A percentile compares a stretch with the other conserved stretches of the same genome.
phyloP scores from a whole-genome alignment of 2,797 vertebrate genomes.

The Takifugu rubripes region DNA sequence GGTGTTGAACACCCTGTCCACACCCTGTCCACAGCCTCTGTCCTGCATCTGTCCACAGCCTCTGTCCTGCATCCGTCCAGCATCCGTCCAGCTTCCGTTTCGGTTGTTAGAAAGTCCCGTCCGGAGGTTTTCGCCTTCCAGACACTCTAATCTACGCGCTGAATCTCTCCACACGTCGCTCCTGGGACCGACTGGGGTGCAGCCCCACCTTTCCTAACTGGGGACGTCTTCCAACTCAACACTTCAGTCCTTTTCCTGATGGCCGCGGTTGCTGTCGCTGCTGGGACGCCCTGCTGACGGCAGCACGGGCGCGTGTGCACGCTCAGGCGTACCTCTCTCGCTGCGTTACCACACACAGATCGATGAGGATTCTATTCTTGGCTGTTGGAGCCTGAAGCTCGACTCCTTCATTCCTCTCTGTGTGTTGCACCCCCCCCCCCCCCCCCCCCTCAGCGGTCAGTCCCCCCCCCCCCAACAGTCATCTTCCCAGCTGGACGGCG shows the following conservation, averaged over 20 bases:
- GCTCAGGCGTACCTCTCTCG: constrained; percentile 57
- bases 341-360: constrained; percentile 69
- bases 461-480: constrained; percentile 8
- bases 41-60: too few relatives aligned
- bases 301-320: constrained; percentile 15
- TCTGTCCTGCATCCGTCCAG: too few relatives aligned
- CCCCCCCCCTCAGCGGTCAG: background rate
- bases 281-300: constrained; percentile 34
- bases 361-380: constrained; percentile 73
- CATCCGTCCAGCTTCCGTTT: too few relatives aligned
- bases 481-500: constrained; percentile 46
- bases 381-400: constrained; percentile 56
- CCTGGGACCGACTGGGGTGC: too few relatives aligned
- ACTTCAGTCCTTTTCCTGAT: constrained; percentile 21
- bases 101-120: too few relatives aligned
- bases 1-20: too few relatives aligned
- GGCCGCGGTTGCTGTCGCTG: constrained; percentile 28
- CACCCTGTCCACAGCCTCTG: too few relatives aligned
- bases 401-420: constrained; percentile 9
- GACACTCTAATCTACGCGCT: too few relatives aligned
- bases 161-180: too few relatives aligned
- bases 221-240: constrained; percentile 7
- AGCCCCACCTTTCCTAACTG: too few relatives aligned
- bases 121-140: too few relatives aligned
- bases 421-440: constrained; percentile 14